Evolutionary conservation across 1,140 invertebrate genomes (phyloP).

Genomic region (Drepana arcuata): DNA sequence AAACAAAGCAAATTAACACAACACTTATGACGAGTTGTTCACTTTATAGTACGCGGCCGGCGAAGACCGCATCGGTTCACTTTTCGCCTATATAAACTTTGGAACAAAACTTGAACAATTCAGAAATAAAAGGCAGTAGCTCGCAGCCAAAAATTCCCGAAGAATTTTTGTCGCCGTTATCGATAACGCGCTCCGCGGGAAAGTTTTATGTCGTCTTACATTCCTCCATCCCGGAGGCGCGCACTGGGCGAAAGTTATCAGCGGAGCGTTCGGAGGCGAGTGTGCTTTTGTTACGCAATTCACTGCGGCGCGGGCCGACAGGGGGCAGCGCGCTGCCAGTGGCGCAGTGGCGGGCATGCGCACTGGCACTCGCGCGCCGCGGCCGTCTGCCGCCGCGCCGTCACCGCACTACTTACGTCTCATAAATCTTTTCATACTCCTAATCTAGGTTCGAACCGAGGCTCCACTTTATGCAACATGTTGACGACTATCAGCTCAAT

Average conservation of each 20-base stretch:
- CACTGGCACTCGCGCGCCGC: conserved; percentile 49
- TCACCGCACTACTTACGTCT: conserved; percentile 1
- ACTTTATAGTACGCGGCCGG: conserved; percentile 38
- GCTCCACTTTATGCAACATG: no score
- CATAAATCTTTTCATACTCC: conserved; percentile 22
- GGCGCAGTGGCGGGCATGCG: conserved; percentile 60
- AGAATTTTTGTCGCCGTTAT: conserved; percentile 6
- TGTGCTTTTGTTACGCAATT: conserved; percentile 67
- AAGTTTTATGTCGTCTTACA: conserved; percentile 55
- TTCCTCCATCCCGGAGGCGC: conserved; percentile 44
- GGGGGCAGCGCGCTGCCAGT: conserved; percentile 59
- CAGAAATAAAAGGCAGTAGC: conserved; percentile 31
- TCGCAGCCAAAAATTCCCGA: conserved; percentile 10
- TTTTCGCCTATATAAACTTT: conserved; percentile 36
- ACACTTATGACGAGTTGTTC: conserved; percentile 36
- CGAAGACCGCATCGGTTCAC: conserved; percentile 38
- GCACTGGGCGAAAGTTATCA: conserved; percentile 52
- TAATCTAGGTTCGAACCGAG: no score
- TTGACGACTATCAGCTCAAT: no score
- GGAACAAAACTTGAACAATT: conserved; percentile 33
- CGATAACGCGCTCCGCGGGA: conserved; percentile 38
- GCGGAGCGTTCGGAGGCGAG: conserved; percentile 47
- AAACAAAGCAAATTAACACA: conserved; percentile 58
- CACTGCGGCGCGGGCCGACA: conserved; percentile 56
- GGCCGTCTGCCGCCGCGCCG: conserved; percentile 5